Evolutionary conservation across 1,140 invertebrate genomes (phyloP).

Genomic region (Oreohelix idahoensis): DNA sequence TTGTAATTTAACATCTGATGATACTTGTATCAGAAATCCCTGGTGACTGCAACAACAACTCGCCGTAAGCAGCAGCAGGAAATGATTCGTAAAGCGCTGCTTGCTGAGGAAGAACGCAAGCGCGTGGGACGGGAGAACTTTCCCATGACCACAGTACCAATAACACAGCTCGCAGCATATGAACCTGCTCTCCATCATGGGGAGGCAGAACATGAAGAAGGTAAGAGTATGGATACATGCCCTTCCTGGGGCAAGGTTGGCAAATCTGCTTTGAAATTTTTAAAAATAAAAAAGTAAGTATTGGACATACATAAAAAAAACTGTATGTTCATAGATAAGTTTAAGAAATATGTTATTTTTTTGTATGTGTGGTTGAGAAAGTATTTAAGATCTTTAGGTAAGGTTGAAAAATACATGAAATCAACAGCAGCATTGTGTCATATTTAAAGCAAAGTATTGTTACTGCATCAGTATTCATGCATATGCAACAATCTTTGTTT

Average conservation of each 20-base stretch:
- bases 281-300: background rate
- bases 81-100: constrained; percentile 92
- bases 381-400: too few species aligned
- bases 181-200: constrained; percentile 90
- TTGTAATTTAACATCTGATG: too few species aligned
- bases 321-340: background rate
- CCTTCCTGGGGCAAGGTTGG: background rate
- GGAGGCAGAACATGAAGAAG: constrained; percentile 72
- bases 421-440: too few species aligned
- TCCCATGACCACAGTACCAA: constrained; percentile 95
- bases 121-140: constrained; percentile 95
- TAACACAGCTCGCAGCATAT: constrained; percentile 89
- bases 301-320: background rate
- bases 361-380: too few species aligned
- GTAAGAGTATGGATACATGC: constrained; percentile 48
- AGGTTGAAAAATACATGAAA: too few species aligned
- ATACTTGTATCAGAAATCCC: constrained; percentile 80
- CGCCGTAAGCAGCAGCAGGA: constrained; percentile 99
- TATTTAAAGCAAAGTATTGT: too few species aligned
- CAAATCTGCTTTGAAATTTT: background rate
- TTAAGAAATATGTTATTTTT: too few species aligned
- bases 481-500: background rate
- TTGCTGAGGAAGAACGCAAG: constrained; percentile 96
- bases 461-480: background rate
- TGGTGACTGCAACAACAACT: constrained; percentile 98